phyloP scores from a whole-genome alignment of 2,797 vertebrate species.

The Distichodus sexfasciatus region DNA sequence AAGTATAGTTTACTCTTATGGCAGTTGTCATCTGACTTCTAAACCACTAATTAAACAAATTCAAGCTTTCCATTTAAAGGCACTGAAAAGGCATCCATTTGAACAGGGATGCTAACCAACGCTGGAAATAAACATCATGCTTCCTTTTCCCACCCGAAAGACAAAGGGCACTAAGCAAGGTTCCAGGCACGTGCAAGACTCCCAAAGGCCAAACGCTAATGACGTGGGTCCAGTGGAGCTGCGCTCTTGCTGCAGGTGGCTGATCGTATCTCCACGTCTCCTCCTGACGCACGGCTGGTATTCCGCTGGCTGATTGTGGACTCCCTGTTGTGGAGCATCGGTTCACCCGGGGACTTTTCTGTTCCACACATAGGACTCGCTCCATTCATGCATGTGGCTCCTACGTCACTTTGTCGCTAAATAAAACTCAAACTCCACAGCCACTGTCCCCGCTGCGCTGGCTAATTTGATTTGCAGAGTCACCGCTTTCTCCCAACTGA shows the following conservation, averaged over 20 bases:
- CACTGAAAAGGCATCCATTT: neutral
- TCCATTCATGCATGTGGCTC: neutral
- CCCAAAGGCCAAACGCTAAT: slow-evolving; percentile 17
- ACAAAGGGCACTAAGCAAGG: neutral
- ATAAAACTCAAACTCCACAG: neutral
- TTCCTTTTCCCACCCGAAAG: neutral
- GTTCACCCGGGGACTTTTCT: slow-evolving; percentile 15
- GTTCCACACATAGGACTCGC: slow-evolving; percentile 15
- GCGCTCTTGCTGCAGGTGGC: slow-evolving; percentile 31
- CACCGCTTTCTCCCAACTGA: too few species aligned
- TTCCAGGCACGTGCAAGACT: slow-evolving; percentile 2
- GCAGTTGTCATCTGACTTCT: too few species aligned
- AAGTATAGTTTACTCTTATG: too few species aligned
- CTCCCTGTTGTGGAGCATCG: slow-evolving; percentile 26
- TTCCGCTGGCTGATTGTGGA: slow-evolving; percentile 18
- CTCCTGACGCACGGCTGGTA: slow-evolving; percentile 3
- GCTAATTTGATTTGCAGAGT: too few species aligned
- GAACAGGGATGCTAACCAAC: slow-evolving; percentile 5
- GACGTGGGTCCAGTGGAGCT: slow-evolving; percentile 5
- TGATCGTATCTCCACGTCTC: slow-evolving; percentile 33
- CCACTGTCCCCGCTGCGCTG: neutral
- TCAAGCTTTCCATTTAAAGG: too few species aligned
- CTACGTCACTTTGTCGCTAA: neutral
- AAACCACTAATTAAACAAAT: too few species aligned
- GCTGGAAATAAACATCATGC: slow-evolving; percentile 2